Evolutionary conservation across 1,140 invertebrate genomes (phyloP), one percentile per base, ranked within the genome.

Genomic region (Ceratina australensis): DNA sequence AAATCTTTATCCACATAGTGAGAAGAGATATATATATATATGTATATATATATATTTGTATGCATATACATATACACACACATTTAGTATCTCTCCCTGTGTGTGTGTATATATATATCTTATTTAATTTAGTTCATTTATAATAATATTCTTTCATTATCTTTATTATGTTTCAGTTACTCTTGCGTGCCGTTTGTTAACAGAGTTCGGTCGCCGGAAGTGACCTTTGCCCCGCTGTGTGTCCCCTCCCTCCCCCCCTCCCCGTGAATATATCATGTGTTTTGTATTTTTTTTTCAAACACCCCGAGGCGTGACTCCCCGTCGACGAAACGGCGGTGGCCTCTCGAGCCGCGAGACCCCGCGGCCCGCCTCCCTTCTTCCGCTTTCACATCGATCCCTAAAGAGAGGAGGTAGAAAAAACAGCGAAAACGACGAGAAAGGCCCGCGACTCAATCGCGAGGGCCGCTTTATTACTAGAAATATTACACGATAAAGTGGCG

Each of bases 341-440:
- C 33, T 10, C 42, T 68, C 73, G 79, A 42, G 33, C 33, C 33
- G 5, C 33, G 33, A 10, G 33, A 42, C 33, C 33, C 49, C 73
- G 81, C 74, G 65, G n/a, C 15, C 56, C 63, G 42, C 47, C 47
- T 56, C 52, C 50, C 77, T 42, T 75, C 77, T 75, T 28, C 52
- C 63, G 22, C 66, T 61, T 50, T 33, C 16, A 20, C 59, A 71
- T 74, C 88, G 87, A 88, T 89, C 85, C 83, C 64, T 87, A 74
- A 47, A 90, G 88, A 90, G 88, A 90, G 89, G 89, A 90, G 90
- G 89, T 90, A 90, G 90, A 90, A 90, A 90, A 90, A 90, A 90
- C 89, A 90, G 90, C 90, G 88, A 90, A 89, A 89, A 90, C 87
- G 88, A 90, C 89, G 89, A 90, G 85, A 89, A 90, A 89, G 87